phyloP scores from a whole-genome alignment of 1,140 invertebrate species.

The Paramacrobiotus metropolitanus region DNA sequence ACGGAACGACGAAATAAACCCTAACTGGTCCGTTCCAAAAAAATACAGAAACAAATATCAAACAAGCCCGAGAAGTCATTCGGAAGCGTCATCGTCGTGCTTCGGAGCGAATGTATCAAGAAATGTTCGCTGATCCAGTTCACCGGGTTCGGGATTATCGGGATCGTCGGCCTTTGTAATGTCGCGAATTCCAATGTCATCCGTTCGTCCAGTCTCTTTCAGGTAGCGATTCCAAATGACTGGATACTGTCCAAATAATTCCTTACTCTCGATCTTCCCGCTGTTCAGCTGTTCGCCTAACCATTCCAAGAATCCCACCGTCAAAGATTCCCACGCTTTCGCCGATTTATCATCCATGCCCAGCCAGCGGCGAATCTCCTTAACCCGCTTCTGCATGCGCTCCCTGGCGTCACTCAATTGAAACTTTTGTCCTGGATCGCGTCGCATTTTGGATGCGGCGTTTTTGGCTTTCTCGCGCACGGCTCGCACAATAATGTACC shows the following conservation, averaged over 20 bases:
- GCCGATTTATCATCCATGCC: constrained; percentile 16
- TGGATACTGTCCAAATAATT: neutral
- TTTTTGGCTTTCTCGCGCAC: constrained; percentile 22
- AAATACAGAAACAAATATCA: too few species aligned
- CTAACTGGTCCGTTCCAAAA: too few species aligned
- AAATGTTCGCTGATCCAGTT: too few species aligned
- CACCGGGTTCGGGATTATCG: too few species aligned
- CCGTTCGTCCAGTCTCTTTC: neutral
- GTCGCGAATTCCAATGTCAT: neutral
- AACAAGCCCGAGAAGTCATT: too few species aligned
- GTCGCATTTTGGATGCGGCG: constrained; percentile 1
- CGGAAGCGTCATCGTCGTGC: too few species aligned
- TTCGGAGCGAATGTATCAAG: too few species aligned
- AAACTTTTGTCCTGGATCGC: neutral
- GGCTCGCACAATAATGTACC: constrained; percentile 27
- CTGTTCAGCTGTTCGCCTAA: neutral
- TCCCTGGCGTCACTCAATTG: constrained; percentile 1
- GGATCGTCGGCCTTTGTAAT: neutral
- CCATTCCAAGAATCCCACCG: neutral
- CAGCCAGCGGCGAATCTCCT: constrained; percentile 22
- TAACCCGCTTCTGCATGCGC: constrained; percentile 17
- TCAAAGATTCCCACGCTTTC: constrained; percentile 14
- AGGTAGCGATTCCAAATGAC: neutral
- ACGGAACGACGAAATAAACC: too few species aligned
- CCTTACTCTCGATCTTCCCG: neutral